Evolutionary conservation across 2,113 vertebrate species (phyloP).

Genomic region (Semnornis frantzii): DNA sequence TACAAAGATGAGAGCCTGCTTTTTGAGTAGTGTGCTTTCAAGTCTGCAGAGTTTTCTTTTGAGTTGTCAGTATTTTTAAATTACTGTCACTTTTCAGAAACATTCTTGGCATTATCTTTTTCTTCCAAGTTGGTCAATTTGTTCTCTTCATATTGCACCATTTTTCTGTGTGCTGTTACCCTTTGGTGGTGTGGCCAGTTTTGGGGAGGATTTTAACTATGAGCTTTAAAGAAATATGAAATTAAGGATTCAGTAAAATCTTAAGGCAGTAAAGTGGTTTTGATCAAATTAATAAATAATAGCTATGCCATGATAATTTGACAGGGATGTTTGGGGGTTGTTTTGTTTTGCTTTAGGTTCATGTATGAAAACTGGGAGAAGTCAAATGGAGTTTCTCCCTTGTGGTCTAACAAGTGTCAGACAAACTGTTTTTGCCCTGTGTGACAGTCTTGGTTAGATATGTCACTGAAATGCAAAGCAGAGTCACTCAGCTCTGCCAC

Average conservation of each 20-base stretch:
- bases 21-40: background rate
- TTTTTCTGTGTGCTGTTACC: background rate
- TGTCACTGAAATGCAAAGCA: background rate
- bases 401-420: background rate
- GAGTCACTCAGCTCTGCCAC: background rate
- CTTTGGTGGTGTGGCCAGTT: background rate
- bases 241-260: background rate
- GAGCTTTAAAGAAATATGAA: background rate
- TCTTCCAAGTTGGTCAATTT: background rate
- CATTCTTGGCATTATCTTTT: background rate
- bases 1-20: background rate
- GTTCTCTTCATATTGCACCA: background rate
- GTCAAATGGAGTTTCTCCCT: background rate
- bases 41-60: background rate
- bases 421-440: background rate
- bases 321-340: background rate
- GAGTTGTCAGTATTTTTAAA: background rate
- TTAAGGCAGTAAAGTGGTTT: background rate
- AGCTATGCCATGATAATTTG: background rate
- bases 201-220: background rate
- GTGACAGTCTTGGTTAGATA: background rate
- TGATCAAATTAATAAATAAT: background rate
- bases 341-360: background rate
- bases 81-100: background rate
- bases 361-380: background rate